A percentile compares a stretch with the other conserved stretches of the same genome.
These are phyloP conservation scores for Heliangelus exortis DNA, from an alignment of 2,797 vertebrate genomes.

Conservation along the genomic window DNA sequence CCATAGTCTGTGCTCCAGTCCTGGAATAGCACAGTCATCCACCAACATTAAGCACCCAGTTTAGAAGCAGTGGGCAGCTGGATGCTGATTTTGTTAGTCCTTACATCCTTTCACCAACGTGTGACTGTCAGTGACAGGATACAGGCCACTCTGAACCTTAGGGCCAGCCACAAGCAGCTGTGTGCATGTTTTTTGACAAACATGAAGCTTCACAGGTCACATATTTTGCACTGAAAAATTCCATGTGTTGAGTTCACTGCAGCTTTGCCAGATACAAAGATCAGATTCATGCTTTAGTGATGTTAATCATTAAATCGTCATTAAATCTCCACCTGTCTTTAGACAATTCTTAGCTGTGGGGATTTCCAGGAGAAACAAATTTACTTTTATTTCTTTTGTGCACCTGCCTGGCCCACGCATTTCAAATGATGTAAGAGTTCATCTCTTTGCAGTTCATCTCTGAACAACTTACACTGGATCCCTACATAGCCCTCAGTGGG, in stretches of 20 bases:
- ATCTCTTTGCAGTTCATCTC: background rate
- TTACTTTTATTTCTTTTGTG: background rate
- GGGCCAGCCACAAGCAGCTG: background rate
- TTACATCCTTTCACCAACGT: background rate
- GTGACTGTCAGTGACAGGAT: rapidly evolving
- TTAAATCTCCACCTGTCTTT: background rate
- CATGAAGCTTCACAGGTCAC: rapidly evolving
- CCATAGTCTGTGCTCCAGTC: background rate
- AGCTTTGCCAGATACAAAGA: background rate
- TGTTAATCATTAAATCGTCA: too few species aligned
- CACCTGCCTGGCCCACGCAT: rapidly evolving
- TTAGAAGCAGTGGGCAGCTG: background rate
- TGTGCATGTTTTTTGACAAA: background rate
- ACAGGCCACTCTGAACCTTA: rapidly evolving
- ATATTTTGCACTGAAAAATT: background rate
- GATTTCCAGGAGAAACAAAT: background rate
- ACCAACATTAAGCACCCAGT: too few species aligned
- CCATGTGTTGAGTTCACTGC: background rate
- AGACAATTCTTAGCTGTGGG: background rate
- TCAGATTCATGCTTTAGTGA: background rate
- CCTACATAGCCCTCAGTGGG: background rate
- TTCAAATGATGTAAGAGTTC: background rate
- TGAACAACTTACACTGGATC: background rate
- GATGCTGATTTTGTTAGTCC: background rate
- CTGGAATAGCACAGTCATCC: background rate